Conservation (phyloP, 2,113 vertebrate genomes). For the Cephalopholis sonnerati region DNA sequence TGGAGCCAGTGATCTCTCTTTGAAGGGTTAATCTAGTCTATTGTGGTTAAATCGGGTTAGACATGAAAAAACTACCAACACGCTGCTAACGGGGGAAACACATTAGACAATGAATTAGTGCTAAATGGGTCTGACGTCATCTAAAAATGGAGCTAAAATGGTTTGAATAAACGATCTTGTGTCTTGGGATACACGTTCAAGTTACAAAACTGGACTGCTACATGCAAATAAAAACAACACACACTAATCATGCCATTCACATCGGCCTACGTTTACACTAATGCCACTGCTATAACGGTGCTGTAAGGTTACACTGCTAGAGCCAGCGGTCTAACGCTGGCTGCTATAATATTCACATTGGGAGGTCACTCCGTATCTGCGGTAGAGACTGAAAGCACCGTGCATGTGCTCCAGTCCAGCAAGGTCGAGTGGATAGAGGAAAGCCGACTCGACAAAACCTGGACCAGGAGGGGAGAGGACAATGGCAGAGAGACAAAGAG, state of each 20-base stretch:
- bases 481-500: constrained; percentile 65
- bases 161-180: constrained; percentile 27
- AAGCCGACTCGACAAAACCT: constrained; percentile 94
- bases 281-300: constrained; percentile 33
- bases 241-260: constrained; percentile 47
- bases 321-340: constrained; percentile 56
- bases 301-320: constrained; percentile 43
- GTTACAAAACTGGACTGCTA: constrained; percentile 41
- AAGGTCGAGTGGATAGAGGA: constrained; percentile 93
- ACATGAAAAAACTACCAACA: constrained; percentile 42
- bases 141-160: constrained; percentile 37
- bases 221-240: constrained; percentile 42
- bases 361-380: constrained; percentile 88
- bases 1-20: constrained; percentile 30
- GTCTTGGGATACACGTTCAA: constrained; percentile 10
- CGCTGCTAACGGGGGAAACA: constrained; percentile 32
- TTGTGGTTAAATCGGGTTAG: constrained; percentile 47
- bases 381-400: constrained; percentile 88
- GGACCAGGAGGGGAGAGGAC: constrained; percentile 83
- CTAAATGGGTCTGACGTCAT: constrained; percentile 40
- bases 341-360: constrained; percentile 81
- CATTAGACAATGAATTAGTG: constrained; percentile 52
- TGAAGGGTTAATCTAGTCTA: constrained; percentile 56
- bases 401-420: constrained; percentile 92
- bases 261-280: constrained; percentile 61